Conservation (phyloP, 2,797 vertebrate species). For the Tiaroga cobitis region DNA sequence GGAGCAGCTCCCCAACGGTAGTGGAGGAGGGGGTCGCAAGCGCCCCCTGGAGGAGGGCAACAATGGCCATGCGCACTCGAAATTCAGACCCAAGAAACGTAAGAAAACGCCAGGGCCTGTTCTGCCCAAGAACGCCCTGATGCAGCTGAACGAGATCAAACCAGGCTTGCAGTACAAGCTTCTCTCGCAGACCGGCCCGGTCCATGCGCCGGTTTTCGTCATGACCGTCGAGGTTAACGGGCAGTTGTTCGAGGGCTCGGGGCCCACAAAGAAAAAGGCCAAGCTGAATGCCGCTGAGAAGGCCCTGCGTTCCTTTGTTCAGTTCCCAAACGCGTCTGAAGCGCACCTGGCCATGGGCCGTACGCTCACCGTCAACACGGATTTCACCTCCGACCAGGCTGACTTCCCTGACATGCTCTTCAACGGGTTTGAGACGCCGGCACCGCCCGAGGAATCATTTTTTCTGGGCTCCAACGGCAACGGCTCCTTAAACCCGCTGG, state of each 20-base stretch:
- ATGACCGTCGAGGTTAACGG: slow-evolving; percentile 98
- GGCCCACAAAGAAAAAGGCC: slow-evolving; percentile 97
- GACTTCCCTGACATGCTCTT: slow-evolving; percentile 97
- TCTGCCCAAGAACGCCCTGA: slow-evolving; percentile 95
- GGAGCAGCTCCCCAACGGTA: slow-evolving; percentile 88
- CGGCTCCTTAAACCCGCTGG: slow-evolving; percentile 83
- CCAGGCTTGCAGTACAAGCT: slow-evolving; percentile 95
- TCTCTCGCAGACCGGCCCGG: slow-evolving; percentile 93
- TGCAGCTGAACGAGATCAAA: slow-evolving; percentile 98
- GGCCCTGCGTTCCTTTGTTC: slow-evolving; percentile 94
- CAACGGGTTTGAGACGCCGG: slow-evolving; percentile 93
- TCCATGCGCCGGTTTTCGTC: slow-evolving; percentile 94
- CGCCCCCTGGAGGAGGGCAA: slow-evolving; percentile 93
- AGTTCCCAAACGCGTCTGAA: slow-evolving; percentile 96
- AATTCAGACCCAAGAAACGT: slow-evolving; percentile 93
- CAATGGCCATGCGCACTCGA: slow-evolving; percentile 88
- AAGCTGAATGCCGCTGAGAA: slow-evolving; percentile 95
- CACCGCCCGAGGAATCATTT: slow-evolving; percentile 83
- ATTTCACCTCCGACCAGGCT: slow-evolving; percentile 97
- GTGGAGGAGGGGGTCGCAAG: slow-evolving; percentile 87
- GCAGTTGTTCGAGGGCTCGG: slow-evolving; percentile 94
- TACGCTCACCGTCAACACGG: slow-evolving; percentile 89
- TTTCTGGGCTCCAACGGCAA: slow-evolving; percentile 90
- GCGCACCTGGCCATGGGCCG: slow-evolving; percentile 97
- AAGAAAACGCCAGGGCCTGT: slow-evolving; percentile 93